Percentiles rank a stretch among this genome's conserved stretches.
Conservation (phyloP, 2,888 invertebrate species). For the Diploptera punctata region DNA sequence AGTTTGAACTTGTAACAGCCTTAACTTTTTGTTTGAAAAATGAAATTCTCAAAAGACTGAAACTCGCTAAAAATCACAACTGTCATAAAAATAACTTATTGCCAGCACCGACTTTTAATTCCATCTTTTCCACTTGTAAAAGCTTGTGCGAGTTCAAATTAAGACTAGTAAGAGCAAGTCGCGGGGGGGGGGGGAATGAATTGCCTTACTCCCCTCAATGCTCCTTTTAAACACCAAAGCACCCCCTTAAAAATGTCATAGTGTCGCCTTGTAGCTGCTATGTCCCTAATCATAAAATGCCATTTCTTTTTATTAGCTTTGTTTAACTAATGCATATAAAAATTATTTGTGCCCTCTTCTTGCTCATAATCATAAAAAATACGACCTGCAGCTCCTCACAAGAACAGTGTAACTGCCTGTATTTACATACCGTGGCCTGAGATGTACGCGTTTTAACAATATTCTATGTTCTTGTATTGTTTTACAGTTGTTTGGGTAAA, state of each 20-base stretch:
- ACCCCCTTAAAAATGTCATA: background rate
- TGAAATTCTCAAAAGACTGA: too few relatives aligned
- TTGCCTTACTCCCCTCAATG: background rate
- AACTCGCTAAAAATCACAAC: background rate
- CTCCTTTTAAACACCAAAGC: background rate
- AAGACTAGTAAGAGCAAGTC: background rate
- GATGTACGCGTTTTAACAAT: too few relatives aligned
- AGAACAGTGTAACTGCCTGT: too few relatives aligned
- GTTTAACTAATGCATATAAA: slow-evolving; percentile 27
- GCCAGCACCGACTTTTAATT: slow-evolving; percentile 13
- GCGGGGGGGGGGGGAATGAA: background rate
- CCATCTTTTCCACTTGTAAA: slow-evolving; percentile 18
- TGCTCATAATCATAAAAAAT: slow-evolving; percentile 21
- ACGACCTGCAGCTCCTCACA: background rate
- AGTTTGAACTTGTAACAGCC: too few relatives aligned
- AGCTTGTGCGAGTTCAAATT: slow-evolving; percentile 18
- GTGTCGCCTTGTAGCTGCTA: background rate
- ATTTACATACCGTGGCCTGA: too few relatives aligned
- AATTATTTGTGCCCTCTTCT: slow-evolving; percentile 22
- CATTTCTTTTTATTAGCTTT: slow-evolving; percentile 26
- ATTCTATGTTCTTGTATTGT: too few relatives aligned
- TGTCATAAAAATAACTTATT: background rate
- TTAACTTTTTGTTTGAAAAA: too few relatives aligned
- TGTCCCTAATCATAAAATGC: slow-evolving; percentile 3
- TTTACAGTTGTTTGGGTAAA: too few relatives aligned